Conservation (phyloP, 2,113 vertebrate genomes). For the Larimichthys crocea region DNA sequence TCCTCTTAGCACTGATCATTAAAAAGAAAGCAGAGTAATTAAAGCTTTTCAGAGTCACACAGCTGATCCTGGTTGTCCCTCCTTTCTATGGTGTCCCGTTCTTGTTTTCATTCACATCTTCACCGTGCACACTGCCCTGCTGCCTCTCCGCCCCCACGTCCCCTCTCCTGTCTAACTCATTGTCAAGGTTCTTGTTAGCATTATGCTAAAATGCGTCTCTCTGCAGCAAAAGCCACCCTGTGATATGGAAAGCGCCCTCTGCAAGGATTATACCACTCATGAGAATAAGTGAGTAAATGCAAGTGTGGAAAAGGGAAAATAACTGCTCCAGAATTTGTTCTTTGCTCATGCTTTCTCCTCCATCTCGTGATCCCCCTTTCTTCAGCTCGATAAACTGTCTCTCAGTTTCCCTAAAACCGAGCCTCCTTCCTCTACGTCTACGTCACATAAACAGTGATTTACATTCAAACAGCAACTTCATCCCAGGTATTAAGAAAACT, state of each 20-base stretch:
- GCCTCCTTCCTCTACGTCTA: not conserved
- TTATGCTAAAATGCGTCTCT: slow-evolving; percentile 61
- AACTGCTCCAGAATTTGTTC: slow-evolving; percentile 11
- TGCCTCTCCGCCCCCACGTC: slow-evolving; percentile 44
- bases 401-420: slow-evolving; percentile 2
- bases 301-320: not conserved
- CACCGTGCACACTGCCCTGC: slow-evolving; percentile 31
- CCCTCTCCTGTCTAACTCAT: slow-evolving; percentile 68
- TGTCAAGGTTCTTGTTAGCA: slow-evolving; percentile 74
- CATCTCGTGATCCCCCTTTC: not conserved
- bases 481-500: slow-evolving; percentile 66
- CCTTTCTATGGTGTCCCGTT: slow-evolving; percentile 9
- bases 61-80: slow-evolving; percentile 30
- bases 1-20: slow-evolving; percentile 7
- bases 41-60: slow-evolving; percentile 35
- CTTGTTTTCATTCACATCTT: slow-evolving; percentile 48
- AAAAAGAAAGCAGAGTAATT: slow-evolving; percentile 23
- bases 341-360: not conserved
- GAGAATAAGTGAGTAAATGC: slow-evolving; percentile 14
- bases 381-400: slow-evolving; percentile 1
- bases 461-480: slow-evolving; percentile 58
- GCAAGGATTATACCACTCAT: slow-evolving; percentile 41
- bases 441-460: slow-evolving; percentile 52
- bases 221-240: slow-evolving; percentile 44
- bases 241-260: slow-evolving; percentile 53